These are phyloP conservation scores for Monoplex corrugatus DNA, from an alignment of 2,888 invertebrate species.

Conservation along the genomic window DNA sequence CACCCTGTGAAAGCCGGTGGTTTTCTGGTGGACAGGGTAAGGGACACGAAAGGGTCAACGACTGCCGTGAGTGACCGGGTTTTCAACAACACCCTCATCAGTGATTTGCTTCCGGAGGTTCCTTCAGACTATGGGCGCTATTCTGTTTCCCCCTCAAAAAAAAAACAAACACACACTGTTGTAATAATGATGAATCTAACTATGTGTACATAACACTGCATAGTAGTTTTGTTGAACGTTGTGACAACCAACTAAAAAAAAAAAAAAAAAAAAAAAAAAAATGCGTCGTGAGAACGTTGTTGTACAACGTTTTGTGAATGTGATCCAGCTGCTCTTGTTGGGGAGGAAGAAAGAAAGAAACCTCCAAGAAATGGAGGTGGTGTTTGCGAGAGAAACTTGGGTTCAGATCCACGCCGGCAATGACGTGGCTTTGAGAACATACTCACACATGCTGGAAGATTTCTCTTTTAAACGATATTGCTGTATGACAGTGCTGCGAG, in stretches of 20 bases:
- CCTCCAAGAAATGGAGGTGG: too few species aligned
- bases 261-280: background rate
- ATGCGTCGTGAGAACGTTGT: background rate
- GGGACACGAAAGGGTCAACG: too few species aligned
- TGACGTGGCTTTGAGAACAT: background rate
- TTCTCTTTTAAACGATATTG: background rate
- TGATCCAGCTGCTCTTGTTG: too few species aligned
- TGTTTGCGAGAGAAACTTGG: background rate
- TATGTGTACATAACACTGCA: too few species aligned
- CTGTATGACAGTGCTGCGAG: background rate
- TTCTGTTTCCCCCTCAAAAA: background rate
- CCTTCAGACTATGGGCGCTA: background rate
- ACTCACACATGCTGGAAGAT: background rate
- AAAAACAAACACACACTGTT: background rate
- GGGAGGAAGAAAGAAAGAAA: too few species aligned
- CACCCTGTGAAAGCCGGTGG: background rate
- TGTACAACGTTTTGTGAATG: too few species aligned
- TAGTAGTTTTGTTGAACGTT: too few species aligned
- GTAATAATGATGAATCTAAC: too few species aligned
- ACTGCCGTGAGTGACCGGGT: too few species aligned
- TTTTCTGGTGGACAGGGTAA: background rate
- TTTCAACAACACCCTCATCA: background rate
- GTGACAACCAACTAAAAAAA: too few species aligned
- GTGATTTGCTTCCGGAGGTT: constrained; percentile 6
- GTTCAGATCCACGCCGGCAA: background rate